Percentiles rank a stretch among this genome's conserved stretches.
These are phyloP conservation scores for Gambelia wislizenii DNA, from an alignment of 2,797 vertebrate species.

Conservation along the genomic window DNA sequence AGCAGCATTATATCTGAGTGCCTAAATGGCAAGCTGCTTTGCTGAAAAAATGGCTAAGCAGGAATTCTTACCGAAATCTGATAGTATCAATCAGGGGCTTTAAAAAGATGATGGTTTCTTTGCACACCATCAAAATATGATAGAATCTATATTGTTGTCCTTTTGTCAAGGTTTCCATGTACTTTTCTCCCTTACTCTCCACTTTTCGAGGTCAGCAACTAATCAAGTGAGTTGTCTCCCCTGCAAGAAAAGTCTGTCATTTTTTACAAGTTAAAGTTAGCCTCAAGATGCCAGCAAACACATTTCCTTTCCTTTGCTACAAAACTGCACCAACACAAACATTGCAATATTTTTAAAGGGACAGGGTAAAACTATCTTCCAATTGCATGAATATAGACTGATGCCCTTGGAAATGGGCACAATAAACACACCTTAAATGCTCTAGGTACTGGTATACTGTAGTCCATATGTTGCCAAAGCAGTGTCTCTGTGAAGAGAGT, in stretches of 20 bases:
- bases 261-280: background rate
- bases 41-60: background rate
- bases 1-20: background rate
- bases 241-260: background rate
- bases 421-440: background rate
- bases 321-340: background rate
- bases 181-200: background rate
- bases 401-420: background rate
- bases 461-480: background rate
- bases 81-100: background rate
- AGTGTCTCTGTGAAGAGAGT: background rate
- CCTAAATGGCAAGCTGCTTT: background rate
- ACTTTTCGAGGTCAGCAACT: background rate
- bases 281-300: background rate
- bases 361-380: too few relatives aligned
- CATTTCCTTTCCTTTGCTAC: background rate
- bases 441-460: background rate
- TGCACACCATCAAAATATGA: background rate
- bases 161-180: background rate
- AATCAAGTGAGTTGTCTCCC: background rate
- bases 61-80: background rate
- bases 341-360: background rate
- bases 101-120: background rate
- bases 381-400: background rate
- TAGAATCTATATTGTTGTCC: background rate